Percentiles rank a stretch among this genome's conserved stretches.
phyloP scores from a whole-genome alignment of 2,113 vertebrate genomes.

The Calyptomena viridis region DNA sequence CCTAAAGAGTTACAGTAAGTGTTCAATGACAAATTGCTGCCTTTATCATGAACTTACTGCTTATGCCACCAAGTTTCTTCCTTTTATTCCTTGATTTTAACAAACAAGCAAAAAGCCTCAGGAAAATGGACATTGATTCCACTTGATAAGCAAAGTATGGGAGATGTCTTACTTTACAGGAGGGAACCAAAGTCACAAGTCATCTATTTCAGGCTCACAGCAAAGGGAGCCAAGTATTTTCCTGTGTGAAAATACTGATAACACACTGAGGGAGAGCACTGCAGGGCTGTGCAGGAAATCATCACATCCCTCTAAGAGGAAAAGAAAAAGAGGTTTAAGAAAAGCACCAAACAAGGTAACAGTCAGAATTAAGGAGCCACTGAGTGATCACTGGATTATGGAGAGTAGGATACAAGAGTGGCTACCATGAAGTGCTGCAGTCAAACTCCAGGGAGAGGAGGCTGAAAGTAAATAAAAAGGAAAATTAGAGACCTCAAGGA shows the following conservation, averaged over 20 bases:
- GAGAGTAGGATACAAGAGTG: background rate
- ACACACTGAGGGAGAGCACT: background rate
- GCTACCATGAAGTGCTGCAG: fast-evolving
- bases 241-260: background rate
- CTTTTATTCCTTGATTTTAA: background rate
- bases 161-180: background rate
- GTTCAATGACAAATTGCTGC: background rate
- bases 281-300: background rate
- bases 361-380: background rate
- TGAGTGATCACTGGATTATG: background rate
- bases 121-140: background rate
- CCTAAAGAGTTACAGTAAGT: background rate
- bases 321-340: background rate
- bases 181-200: background rate
- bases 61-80: background rate
- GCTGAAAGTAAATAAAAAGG: background rate
- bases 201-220: background rate
- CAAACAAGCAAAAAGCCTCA: background rate
- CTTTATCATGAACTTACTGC: background rate
- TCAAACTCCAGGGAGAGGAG: background rate
- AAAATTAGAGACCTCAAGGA: background rate
- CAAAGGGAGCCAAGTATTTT: background rate
- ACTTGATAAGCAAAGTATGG: background rate
- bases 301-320: background rate
- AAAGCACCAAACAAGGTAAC: background rate